Conservation (phyloP, 2,113 vertebrate genomes). For the Hoplias malabaricus region DNA sequence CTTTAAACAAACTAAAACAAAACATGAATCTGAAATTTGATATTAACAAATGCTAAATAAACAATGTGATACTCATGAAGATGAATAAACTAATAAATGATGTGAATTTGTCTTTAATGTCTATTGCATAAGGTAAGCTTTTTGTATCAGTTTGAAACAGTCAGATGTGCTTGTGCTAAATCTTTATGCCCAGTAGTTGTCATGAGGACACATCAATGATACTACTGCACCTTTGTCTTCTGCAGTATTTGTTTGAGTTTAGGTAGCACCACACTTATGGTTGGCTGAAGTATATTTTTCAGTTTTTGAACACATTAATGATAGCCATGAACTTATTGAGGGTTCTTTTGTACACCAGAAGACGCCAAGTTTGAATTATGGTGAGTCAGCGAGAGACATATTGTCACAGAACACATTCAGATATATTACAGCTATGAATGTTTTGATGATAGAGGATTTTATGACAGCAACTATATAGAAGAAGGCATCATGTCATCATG, state of each 20-base stretch:
- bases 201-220: background rate
- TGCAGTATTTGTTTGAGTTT: no score
- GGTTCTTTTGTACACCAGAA: background rate
- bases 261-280: no score
- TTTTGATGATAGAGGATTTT: background rate
- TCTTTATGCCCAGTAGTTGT: background rate
- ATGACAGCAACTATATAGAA: background rate
- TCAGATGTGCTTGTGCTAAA: background rate
- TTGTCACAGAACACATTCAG: background rate
- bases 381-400: no score
- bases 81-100: background rate
- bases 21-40: background rate
- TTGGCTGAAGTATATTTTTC: no score
- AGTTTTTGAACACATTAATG: no score
- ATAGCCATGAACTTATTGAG: background rate
- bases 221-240: no score
- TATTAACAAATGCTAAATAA: background rate
- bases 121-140: background rate
- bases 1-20: background rate
- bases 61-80: background rate
- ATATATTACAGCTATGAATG: background rate
- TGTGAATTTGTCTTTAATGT: no score
- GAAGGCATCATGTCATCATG: no score
- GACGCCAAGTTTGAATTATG: no score
- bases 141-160: background rate